These are phyloP conservation scores for Drosophila nigromelanica DNA, from an alignment of 1,140 invertebrate genomes.

Conservation along the genomic window DNA sequence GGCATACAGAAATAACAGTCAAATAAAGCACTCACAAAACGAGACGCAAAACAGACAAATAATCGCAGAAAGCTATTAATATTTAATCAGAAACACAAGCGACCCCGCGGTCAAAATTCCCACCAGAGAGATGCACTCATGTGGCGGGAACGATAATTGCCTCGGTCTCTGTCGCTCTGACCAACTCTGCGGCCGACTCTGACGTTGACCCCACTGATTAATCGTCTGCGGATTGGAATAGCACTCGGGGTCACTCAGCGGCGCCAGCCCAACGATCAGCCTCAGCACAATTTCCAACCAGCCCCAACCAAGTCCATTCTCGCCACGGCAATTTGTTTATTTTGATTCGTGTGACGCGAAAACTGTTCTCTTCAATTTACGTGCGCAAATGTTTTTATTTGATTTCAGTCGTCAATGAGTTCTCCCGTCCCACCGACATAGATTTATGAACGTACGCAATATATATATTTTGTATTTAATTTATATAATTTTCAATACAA, in stretches of 20 bases:
- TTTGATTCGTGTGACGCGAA: slow-evolving; percentile 68
- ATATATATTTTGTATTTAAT: not conserved
- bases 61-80: slow-evolving; percentile 79
- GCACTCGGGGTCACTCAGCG: slow-evolving; percentile 50
- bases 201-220: slow-evolving; percentile 62
- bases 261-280: slow-evolving; percentile 20
- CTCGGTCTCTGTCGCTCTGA: slow-evolving; percentile 12
- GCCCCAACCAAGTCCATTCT: slow-evolving; percentile 31
- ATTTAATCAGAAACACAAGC: slow-evolving; percentile 76
- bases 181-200: slow-evolving; percentile 11
- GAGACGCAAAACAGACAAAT: slow-evolving; percentile 50
- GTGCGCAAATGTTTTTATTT: slow-evolving; percentile 46
- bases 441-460: not conserved
- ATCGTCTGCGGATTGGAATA: slow-evolving; percentile 54
- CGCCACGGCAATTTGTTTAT: slow-evolving; percentile 55
- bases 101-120: slow-evolving; percentile 80
- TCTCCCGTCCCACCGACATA: not conserved
- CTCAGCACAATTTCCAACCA: no score
- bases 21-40: slow-evolving; percentile 20
- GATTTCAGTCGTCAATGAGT: slow-evolving; percentile 24
- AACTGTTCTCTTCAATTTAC: slow-evolving; percentile 50
- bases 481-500: not conserved
- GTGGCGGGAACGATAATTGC: slow-evolving; percentile 51
- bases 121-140: slow-evolving; percentile 61
- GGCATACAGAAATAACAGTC: slow-evolving; percentile 46